phyloP scores from a whole-genome alignment of 2,113 vertebrate species.

The Etheostoma spectabile region DNA sequence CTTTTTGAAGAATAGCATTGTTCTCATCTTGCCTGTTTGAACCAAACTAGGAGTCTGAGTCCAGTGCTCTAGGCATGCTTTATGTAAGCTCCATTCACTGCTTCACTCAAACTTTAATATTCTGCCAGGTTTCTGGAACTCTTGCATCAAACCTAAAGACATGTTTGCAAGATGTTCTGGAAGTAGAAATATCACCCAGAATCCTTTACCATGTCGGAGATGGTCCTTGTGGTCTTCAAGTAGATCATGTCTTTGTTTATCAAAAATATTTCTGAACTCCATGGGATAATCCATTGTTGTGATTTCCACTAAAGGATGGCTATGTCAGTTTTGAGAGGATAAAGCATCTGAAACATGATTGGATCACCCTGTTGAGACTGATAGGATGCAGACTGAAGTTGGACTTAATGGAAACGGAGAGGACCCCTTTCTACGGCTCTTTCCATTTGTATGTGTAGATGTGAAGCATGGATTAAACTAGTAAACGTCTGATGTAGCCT shows the following conservation, averaged over 20 bases:
- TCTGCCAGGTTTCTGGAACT: conserved; percentile 24
- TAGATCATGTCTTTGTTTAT: conserved; percentile 18
- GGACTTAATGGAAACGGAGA: neutral
- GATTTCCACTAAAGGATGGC: neutral
- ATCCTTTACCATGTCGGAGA: conserved; percentile 49
- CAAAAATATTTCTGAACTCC: neutral
- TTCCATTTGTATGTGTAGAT: conserved; percentile 37
- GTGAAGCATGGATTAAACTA: conserved; percentile 38
- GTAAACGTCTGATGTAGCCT: conserved; percentile 37
- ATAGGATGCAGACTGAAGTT: conserved; percentile 4
- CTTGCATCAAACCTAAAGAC: no score
- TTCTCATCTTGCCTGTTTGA: neutral
- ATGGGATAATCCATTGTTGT: neutral
- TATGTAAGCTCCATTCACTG: neutral
- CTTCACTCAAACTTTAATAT: conserved; percentile 5
- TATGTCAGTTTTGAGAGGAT: neutral
- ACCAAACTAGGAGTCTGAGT: conserved; percentile 5
- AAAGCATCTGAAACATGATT: neutral
- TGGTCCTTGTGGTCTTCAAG: conserved; percentile 13
- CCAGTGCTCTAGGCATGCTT: neutral
- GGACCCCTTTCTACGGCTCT: neutral
- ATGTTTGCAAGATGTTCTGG: neutral
- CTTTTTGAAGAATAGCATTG: neutral
- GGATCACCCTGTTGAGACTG: conserved; percentile 30
- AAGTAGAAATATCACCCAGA: conserved; percentile 15